phyloP scores from a whole-genome alignment of 2,113 vertebrate species.

The Macquaria australasica region DNA sequence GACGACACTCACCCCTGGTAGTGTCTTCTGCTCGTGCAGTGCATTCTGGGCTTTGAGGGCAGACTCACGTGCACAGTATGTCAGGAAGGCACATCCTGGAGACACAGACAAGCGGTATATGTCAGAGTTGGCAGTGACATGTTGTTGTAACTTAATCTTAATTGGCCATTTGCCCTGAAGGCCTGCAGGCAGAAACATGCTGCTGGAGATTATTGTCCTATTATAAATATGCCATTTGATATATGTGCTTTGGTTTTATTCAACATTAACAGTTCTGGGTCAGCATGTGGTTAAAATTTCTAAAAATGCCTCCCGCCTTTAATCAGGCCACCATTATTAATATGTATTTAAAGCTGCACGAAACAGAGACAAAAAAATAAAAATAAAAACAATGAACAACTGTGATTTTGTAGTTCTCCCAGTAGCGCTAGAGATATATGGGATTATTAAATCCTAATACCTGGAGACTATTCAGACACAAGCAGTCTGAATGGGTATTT shows the following conservation, averaged over 20 bases:
- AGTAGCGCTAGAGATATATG: slow-evolving; percentile 23
- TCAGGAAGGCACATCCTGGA: slow-evolving; percentile 85
- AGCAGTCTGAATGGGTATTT: slow-evolving; percentile 65
- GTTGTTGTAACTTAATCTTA: slow-evolving; percentile 31
- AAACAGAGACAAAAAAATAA: neutral
- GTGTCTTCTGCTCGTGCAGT: slow-evolving; percentile 86
- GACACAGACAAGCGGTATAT: slow-evolving; percentile 25
- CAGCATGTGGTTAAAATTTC: slow-evolving; percentile 15
- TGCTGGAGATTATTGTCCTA: slow-evolving; percentile 11
- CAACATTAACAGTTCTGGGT: slow-evolving; percentile 23
- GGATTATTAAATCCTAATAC: slow-evolving; percentile 67
- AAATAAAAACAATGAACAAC: slow-evolving; percentile 23
- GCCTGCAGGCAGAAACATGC: slow-evolving; percentile 45
- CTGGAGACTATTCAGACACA: slow-evolving; percentile 60
- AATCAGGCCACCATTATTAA: slow-evolving; percentile 6
- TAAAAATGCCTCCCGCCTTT: neutral
- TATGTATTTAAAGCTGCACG: neutral
- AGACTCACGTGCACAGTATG: slow-evolving; percentile 85
- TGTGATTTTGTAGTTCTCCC: slow-evolving; percentile 23
- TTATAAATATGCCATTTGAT: slow-evolving; percentile 49
- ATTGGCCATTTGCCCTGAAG: slow-evolving; percentile 19
- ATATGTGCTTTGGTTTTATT: slow-evolving; percentile 27
- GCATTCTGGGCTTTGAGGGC: slow-evolving; percentile 88
- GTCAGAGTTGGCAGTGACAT: slow-evolving; percentile 11
- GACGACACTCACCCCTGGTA: slow-evolving; percentile 84